Evolutionary conservation across 2,113 vertebrate genomes (phyloP), one percentile per base, ranked within the genome.

Genomic region (Hyperoodon ampullatus): DNA sequence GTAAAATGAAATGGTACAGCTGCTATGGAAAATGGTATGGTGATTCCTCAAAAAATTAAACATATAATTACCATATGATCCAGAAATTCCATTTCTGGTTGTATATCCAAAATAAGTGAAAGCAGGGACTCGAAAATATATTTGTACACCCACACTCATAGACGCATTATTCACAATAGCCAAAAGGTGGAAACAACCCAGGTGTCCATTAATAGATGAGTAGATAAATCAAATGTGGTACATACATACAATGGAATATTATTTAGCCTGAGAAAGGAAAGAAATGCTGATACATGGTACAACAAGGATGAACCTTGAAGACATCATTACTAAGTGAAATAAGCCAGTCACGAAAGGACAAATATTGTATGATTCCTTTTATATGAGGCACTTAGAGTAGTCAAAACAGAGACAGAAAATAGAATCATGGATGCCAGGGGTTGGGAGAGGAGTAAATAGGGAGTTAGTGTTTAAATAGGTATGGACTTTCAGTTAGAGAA

Each of bases 41-140:
- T 30, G 18, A 61, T 60, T 77, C 85, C 33, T 94, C 24, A 68
- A 84, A 89, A 91, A 77, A 50, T 89, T 92, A 89, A 75, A 24
- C 8, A 19, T 66, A 89, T 19, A 63, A 85, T 89, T 93, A 58
- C 35, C 15, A 47, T 74, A 55, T 68, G 44, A 87, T 65, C 8
- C 33, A 78, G 42, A 55, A 95, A 19, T 78, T 95, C 39, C 5
- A 80, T 58, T 80, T 88, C 42, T 89, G 60, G 23, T 10, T 58
- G 4, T 96, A 74, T 88, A 42, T 35, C 65, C 26, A 18, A 86
- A 89, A 94, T 61, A 97, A 93, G 23, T 78, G 50, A 88, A 91
- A 88, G 42, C 19, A 74, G 19, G 8, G 14, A 75, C 28, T 66
- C 5, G 6, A 88, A 93, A 72, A 83, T 60, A 9, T 88, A 28